These are phyloP conservation scores for Morus bassanus DNA, from an alignment of 2,797 vertebrate genomes.

Conservation along the genomic window DNA sequence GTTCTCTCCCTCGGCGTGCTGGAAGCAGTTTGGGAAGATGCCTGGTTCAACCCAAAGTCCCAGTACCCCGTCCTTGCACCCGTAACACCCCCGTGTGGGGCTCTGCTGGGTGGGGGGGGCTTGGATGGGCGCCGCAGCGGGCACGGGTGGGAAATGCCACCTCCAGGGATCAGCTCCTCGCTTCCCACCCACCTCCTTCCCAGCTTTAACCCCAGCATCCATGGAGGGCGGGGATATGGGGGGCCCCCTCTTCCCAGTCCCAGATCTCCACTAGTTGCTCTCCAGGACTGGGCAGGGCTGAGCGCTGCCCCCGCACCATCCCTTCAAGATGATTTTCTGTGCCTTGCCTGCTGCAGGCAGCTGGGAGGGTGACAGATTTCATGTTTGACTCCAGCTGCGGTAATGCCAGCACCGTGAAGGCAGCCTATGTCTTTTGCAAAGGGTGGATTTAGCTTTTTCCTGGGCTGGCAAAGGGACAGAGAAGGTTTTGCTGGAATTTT, in stretches of 20 bases:
- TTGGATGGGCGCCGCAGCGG: too few relatives aligned
- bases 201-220: neutral
- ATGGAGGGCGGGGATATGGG: rapidly evolving
- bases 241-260: neutral
- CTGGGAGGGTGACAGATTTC: too few relatives aligned
- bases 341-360: neutral
- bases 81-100: rapidly evolving
- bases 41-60: neutral
- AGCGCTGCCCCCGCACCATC: neutral
- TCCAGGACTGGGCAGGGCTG: neutral
- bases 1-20: rapidly evolving
- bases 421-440: neutral
- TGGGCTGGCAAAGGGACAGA: neutral
- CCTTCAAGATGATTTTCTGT: neutral
- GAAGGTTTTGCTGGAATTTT: neutral
- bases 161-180: neutral
- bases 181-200: neutral
- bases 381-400: neutral
- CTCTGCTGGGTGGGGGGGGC: neutral
- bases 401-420: too few relatives aligned
- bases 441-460: neutral
- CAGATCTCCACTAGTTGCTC: neutral
- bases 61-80: neutral
- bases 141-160: neutral
- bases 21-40: neutral